Evolutionary conservation across 2,113 vertebrate species (phyloP), one percentile per base, ranked within the genome.

Genomic region (Corvus moneduloides): DNA sequence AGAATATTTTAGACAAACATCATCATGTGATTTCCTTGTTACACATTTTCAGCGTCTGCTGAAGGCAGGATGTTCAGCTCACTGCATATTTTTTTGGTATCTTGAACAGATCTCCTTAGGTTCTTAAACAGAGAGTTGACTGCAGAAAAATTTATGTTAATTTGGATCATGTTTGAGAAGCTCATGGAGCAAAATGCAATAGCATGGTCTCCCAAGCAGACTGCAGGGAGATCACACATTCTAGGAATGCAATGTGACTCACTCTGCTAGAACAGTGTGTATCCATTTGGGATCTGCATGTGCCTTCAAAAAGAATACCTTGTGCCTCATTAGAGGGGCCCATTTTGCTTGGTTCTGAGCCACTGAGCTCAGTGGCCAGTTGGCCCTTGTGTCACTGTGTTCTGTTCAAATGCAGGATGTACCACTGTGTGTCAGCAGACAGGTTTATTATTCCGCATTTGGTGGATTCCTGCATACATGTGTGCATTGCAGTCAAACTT

Each of bases 371-470:
- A 27, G 66, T 32, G 68, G 43, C 30, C 44, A 49, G 55, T 66
- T 83, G 69, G 48, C 44, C 59, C 16, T 22, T 49, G 30, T 72
- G 66, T 61, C 30, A 28, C 26, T 33, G 23, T 55, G 32, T 74
- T 79, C 51, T 86, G 46, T 78, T 95, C 27, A 79, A 85, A 58
- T 51, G 41, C 52, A 87, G 56, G 56, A 55, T 76, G 67, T 84
- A 87, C 35, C 72, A 35, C 72, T 93, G 43, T 88, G n/a, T 92
- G 21, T 93, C 96, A 94, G 73, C 83, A 89, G 87, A 85, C 77
- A 84, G 49, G 66, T 96, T 96, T 91, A 80, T 89, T 94, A 80
- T 89, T 44, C 63, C 39, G 24, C 5, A 14, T 69, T 67, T 85
- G 49, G 8, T 88, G 33, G 32, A 54, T 72, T 94, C 64, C 84